Evolutionary conservation across 2,797 vertebrate species (phyloP).

Genomic region (Adelosebastes latens): DNA sequence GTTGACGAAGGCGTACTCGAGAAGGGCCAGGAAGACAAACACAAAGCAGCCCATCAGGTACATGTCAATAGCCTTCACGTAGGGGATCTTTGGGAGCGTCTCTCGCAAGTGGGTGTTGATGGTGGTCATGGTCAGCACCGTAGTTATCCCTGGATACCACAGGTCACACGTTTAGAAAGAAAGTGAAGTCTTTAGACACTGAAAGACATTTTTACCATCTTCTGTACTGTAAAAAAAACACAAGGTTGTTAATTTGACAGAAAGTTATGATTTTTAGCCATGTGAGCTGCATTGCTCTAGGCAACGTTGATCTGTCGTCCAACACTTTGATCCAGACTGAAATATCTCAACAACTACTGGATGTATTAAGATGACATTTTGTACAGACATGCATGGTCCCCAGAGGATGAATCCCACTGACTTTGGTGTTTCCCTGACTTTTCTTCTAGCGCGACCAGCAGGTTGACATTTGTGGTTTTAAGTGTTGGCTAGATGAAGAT

Average conservation of each 20-base stretch:
- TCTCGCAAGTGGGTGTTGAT: slow-evolving; percentile 98
- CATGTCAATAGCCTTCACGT: slow-evolving; percentile 99
- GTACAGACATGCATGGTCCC: background rate
- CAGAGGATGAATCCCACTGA: background rate
- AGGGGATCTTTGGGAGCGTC: slow-evolving; percentile 98
- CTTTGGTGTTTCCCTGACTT: background rate
- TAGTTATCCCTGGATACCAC: slow-evolving; percentile 92
- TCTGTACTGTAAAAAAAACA: background rate
- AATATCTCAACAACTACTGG: background rate
- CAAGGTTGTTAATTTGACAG: background rate
- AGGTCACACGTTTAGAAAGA: slow-evolving; percentile 55
- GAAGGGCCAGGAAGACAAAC: slow-evolving; percentile 96
- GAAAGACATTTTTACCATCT: slow-evolving; percentile 8
- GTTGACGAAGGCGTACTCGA: slow-evolving; percentile 98
- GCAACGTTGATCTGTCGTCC: background rate
- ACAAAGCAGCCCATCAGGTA: slow-evolving; percentile 99
- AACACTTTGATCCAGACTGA: background rate
- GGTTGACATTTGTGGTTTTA: too few species aligned
- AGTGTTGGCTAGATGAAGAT: background rate
- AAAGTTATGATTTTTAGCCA: background rate
- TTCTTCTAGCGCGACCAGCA: background rate
- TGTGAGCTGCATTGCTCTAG: background rate
- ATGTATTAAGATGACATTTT: background rate
- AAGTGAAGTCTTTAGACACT: background rate
- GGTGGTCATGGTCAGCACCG: slow-evolving; percentile 99